Base-by-base conservation (phyloP, 2,113 vertebrate genomes). In the Podarcis raffonei region DNA sequence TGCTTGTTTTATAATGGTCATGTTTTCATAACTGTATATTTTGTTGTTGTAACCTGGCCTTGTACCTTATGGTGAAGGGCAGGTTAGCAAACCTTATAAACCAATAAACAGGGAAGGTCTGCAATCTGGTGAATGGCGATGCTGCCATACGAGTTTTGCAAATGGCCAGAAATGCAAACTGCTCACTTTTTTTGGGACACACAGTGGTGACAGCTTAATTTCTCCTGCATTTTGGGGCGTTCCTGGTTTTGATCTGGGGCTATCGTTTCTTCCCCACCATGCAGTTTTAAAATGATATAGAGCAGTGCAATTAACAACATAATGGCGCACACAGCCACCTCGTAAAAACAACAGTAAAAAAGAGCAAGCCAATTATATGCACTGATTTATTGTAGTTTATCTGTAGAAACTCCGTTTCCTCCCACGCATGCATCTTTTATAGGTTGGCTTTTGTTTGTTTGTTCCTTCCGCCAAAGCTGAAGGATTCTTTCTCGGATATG, bases 381-480 rank as follows among this genome's bases (percentile, higher is more conserved):
- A 39, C 37, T 12, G 39, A 42, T 42, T 77, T 39, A 42, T 77
- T 77, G 23, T 27, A 23, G 3, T 57, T 65, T 92, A 79, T 35
- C 68, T 53, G 71, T 86, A 9, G 86, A 92, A 93, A 68, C 53
- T 93, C 80, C 66, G 48, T 66, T 94, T 94, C 89, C 83, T 92
- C 84, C 25, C 72, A 0, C 66, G 32, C 62, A 78, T 37, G 35
- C 79, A 48, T 42, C 89, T 87, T 75, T 35, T 13, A 62, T n/a
- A 16, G 8, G 15, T 32, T 62, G 30, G 85, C n/a, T 90, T 15
- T 62, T 62, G 59, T 20, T 62, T 62, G 86, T 81, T 42, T 42
- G 0, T 84, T 87, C 57, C 39, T 89, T 90, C 82, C 20, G n/a
- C 27, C 37, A 69, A 57, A 74, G 27, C 5, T 65, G 57, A 30